A percentile compares a stretch with the other conserved stretches of the same genome.
Evolutionary conservation across 1,140 invertebrate species (phyloP).

Genomic region (Drosophila varians): DNA sequence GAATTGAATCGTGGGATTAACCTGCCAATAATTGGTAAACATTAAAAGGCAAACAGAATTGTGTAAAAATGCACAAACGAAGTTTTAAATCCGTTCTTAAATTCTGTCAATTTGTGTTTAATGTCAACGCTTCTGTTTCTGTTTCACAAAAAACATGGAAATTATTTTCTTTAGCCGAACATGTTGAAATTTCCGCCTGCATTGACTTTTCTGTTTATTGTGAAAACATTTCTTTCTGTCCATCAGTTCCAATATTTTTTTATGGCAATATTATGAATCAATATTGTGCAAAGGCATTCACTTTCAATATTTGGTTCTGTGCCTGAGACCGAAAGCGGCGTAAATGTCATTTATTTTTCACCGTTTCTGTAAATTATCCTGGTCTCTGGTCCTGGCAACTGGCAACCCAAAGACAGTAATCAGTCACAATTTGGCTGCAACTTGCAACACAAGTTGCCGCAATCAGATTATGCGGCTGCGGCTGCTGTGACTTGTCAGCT

Average conservation of each 20-base stretch:
- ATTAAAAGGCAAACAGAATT: slow-evolving; percentile 8
- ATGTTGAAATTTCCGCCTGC: slow-evolving; percentile 18
- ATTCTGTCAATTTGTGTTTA: slow-evolving; percentile 5
- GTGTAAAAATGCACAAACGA: not conserved
- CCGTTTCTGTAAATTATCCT: not conserved
- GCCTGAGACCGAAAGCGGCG: not conserved
- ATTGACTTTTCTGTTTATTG: slow-evolving; percentile 22
- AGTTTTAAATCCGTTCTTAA: slow-evolving; percentile 33
- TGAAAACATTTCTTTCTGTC: not conserved
- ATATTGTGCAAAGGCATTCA: slow-evolving; percentile 17
- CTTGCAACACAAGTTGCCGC: slow-evolving; percentile 24
- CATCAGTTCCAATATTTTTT: slow-evolving; percentile 4
- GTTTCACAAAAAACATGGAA: slow-evolving; percentile 7
- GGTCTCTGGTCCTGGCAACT: not conserved
- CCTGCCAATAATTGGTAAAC: slow-evolving; percentile 7
- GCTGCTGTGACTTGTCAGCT: too few species aligned
- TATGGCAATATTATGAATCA: slow-evolving; percentile 5
- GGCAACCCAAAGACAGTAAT: slow-evolving; percentile 28
- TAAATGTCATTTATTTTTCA: slow-evolving; percentile 14
- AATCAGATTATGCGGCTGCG: too few species aligned
- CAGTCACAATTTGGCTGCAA: slow-evolving; percentile 40
- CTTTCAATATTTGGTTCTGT: slow-evolving; percentile 18
- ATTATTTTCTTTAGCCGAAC: slow-evolving; percentile 6
- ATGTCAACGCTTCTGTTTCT: slow-evolving; percentile 4
- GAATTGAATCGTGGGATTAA: not conserved